Base-by-base conservation (phyloP, 2,797 vertebrate species). In the Valencia hispanica region DNA sequence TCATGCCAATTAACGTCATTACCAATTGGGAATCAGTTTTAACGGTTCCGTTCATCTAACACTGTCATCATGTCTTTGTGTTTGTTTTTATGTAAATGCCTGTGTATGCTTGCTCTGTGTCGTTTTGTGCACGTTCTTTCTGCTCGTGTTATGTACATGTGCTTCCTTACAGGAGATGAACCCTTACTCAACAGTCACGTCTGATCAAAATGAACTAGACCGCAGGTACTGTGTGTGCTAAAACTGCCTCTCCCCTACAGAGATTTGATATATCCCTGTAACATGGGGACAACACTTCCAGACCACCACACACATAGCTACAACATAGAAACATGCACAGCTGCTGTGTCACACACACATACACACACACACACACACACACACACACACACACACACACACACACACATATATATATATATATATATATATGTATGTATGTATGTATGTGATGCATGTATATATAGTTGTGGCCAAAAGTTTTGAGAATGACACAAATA, bases 221-320 rank as follows among this genome's bases (percentile, higher is more conserved):
- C 94, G 87, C 93, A 97, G 97, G 97, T 98, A 96, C 84, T 91
- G 92, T 92, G 92, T 92, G 88, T 91, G 86, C 85, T 93, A 77
- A 90, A 91, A 75, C 90, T 90, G 45, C 89, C 91, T 70, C 79
- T 93, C 63, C 89, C 90, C 82, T 89, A 88, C 92, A 90, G 80
- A 20, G 90, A 92, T 69, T 84, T 87, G 82, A 81, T 86, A 12
- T 32, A n/a, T 74, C 30, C 83, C 86, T 73, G 70, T 47, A 77
- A 82, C 80, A 53, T 57, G 17, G 78, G 75, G 51, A 75, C 68
- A 27, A 25, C 81, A 69, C 78, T 25, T 30, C 30, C 79, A 79
- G 66, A 85, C 68, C 57, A 71, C 27, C 55, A 66, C 32, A 83
- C 73, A 75, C 75, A 25, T 59, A 79, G 43, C 55, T n/a, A 68